Evolutionary conservation across 2,113 vertebrate species (phyloP), one percentile per base, ranked within the genome.

Genomic region (Trinectes maculatus): DNA sequence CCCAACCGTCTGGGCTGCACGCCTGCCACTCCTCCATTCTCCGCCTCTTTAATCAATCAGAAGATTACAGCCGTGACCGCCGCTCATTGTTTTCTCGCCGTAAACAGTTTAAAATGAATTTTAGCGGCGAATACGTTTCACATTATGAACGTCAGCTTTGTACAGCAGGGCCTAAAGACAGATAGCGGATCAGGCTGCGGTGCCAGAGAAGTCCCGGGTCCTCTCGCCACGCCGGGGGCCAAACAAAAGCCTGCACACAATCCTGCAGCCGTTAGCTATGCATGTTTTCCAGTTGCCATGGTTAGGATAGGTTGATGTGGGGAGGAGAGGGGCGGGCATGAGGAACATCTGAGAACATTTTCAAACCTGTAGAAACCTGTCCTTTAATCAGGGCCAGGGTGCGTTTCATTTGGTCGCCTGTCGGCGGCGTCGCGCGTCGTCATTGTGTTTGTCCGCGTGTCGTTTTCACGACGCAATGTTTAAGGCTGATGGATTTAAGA

Each of bases 51-150:
- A 89, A 95, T 94, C 94, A 94, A 95, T 95, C 58, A 79, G 76
- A 84, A 92, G 91, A 94, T 93, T 96, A 96, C 91, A 91, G 91
- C 73, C 92, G 87, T 93, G 93, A 93, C 94, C 83, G 91, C 91
- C 82, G 89, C 77, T 87, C 90, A 92, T 95, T 96, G 93, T 96
- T 94, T 94, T 88, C 87, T 74, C 60, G 25, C 89, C 91, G 89
- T 95, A 94, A 95, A 96, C 93, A 93, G 92, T 95, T 95, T 93
- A 92, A 96, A 96, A 96, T 96, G 94, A 96, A 95, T 95, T 93
- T 70, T 94, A 94, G 94, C 88, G 91, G 93, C 91, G 93, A 96
- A 95, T 94, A 94, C 92, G 91, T 94, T 94, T 95, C 93, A 92
- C 93, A 95, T 95, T 93, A 95, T 94, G 80, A 93, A 86, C 94